Evolutionary conservation across 1,140 invertebrate genomes (phyloP), one percentile per base, ranked within the genome.

Genomic region (Heliconius hermathena): DNA sequence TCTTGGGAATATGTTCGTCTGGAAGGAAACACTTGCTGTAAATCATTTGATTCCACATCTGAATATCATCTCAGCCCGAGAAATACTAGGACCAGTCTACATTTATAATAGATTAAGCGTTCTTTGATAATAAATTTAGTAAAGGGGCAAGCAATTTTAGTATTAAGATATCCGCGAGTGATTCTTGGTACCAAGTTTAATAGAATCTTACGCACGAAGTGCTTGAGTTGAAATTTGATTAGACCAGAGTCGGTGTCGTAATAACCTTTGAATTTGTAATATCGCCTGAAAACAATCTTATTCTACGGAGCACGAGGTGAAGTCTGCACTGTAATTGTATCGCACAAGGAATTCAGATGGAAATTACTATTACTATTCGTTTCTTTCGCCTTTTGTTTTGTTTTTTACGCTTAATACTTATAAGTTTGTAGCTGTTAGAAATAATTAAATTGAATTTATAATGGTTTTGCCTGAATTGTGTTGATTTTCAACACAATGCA

Each of bases 71-170:
- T 71, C 46, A 79, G 60, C 74, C 54, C 54, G 8, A 57, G 54
- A 57, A 57, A 22, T 22, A 57, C 54, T 54, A 54, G 26, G 36
- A 66, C 73, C 26, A 26, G 73, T 72, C 66, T 78, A 66, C 73
- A 78, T 82, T 82, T 66, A 73, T 82, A 81, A 76, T 71, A 77
- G 74, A 82, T 82, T 26, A 49, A 73, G 71, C 77, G 77, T 82
- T 79, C 76, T 81, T 71, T 72, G 77, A 82, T 82, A 82, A 79
- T 82, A 82, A 82, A 82, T 82, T 76, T 74, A 76, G 38, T n/a
- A 54, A 73, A 66, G 74, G 76, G 74, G 66, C 75, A 49, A 76
- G 75, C 80, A 81, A 78, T 71, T 73, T 73, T 36, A 71, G 71
- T 49, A 71, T 38, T 78, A 71, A 82, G 74, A 79, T 82, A 70